A percentile compares a stretch with the other conserved stretches of the same genome.
phyloP scores from a whole-genome alignment of 2,113 vertebrate genomes.

The Sinocyclocheilus anophthalmus region DNA sequence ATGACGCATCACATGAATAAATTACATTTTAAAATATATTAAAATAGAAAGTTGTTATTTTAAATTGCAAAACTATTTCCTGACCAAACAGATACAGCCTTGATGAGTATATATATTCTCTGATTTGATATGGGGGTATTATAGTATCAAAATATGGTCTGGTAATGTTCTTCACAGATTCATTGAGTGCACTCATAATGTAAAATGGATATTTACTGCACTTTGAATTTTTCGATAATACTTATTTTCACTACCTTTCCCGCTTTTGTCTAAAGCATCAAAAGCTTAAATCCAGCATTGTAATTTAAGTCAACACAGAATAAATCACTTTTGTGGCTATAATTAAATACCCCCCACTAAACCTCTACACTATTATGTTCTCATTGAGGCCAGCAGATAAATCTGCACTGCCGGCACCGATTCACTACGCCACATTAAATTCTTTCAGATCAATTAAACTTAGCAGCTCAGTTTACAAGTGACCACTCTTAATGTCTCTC shows the following conservation, averaged over 20 bases:
- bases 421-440: constrained; percentile 84
- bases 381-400: constrained; percentile 73
- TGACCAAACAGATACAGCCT: too few relatives aligned
- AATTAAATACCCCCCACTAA: constrained; percentile 76
- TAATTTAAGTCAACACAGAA: constrained; percentile 72
- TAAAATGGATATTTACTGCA: neutral
- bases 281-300: constrained; percentile 62
- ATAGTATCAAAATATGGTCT: neutral
- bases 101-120: too few relatives aligned
- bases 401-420: constrained; percentile 77
- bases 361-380: constrained; percentile 78
- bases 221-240: neutral
- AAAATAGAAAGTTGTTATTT: too few relatives aligned
- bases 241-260: neutral
- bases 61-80: too few relatives aligned
- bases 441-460: constrained; percentile 83
- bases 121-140: neutral
- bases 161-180: neutral
- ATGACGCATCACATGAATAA: too few relatives aligned
- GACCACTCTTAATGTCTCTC: constrained; percentile 71
- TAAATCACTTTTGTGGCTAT: constrained; percentile 82
- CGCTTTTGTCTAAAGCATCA: constrained; percentile 13
- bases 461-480: constrained; percentile 81
- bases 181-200: neutral
- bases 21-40: too few relatives aligned